phyloP scores from a whole-genome alignment of 2,888 invertebrate genomes.

The Myopa tessellatipennis region DNA sequence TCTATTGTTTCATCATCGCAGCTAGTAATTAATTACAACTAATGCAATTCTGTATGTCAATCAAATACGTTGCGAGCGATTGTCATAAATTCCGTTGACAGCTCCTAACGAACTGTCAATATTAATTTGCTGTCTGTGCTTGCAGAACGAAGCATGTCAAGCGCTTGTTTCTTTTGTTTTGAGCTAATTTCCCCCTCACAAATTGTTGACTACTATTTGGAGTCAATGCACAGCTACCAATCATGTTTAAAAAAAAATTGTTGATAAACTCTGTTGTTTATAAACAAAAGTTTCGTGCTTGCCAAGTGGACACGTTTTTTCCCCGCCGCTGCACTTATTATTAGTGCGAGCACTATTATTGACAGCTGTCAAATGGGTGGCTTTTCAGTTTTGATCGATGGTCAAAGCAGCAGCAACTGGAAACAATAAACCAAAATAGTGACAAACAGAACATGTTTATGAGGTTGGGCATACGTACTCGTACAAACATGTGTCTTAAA shows the following conservation, averaged over 20 bases:
- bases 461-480: too few relatives aligned
- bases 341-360: background rate
- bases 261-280: background rate
- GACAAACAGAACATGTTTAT: too few relatives aligned
- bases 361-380: slow-evolving; percentile 25
- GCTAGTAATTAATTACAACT: slow-evolving; percentile 14
- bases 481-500: too few relatives aligned
- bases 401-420: slow-evolving; percentile 10
- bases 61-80: slow-evolving; percentile 4
- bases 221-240: background rate
- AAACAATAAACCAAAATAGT: background rate
- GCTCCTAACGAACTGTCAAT: slow-evolving; percentile 29
- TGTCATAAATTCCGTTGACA: slow-evolving; percentile 36
- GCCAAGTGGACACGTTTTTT: background rate
- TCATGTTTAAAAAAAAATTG: background rate
- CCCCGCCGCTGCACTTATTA: background rate
- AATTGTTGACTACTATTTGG: background rate
- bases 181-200: background rate
- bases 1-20: background rate
- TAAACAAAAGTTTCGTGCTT: background rate
- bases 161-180: background rate
- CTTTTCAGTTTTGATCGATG: slow-evolving; percentile 27
- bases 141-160: background rate
- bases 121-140: slow-evolving; percentile 9
- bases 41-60: slow-evolving; percentile 32